A percentile compares a stretch with the other conserved stretches of the same genome.
These are phyloP conservation scores for Planiliza haematocheilus DNA, from an alignment of 2,113 vertebrate genomes.

Conservation along the genomic window DNA sequence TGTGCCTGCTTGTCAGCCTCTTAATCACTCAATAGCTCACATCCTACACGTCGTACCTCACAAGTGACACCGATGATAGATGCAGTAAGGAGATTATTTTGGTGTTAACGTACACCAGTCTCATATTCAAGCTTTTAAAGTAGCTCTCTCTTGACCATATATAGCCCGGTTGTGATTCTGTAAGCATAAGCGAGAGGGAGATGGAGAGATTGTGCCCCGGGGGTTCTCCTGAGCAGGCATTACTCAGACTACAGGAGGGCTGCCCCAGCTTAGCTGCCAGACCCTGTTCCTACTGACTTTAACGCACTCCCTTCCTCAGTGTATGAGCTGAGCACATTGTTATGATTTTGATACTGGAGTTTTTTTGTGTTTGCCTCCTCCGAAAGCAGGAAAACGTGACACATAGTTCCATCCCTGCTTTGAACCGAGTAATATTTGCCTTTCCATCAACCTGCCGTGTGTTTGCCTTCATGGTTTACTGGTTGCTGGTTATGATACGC, in stretches of 20 bases:
- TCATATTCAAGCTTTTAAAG: constrained; percentile 39
- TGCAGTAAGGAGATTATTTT: constrained; percentile 5
- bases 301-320: constrained; percentile 21
- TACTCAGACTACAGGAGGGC: constrained; percentile 63
- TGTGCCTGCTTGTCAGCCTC: constrained; percentile 46
- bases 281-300: constrained; percentile 14
- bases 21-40: neutral
- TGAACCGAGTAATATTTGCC: neutral
- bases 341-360: neutral
- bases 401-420: no score
- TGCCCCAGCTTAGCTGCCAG: constrained; percentile 62
- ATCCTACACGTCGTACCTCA: neutral
- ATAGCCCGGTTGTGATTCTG: constrained; percentile 15
- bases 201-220: constrained; percentile 36
- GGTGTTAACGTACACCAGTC: constrained; percentile 27
- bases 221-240: constrained; percentile 61
- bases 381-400: neutral
- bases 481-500: constrained; percentile 25
- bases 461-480: constrained; percentile 16
- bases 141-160: constrained; percentile 20
- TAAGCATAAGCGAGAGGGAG: constrained; percentile 23
- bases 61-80: neutral
- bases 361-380: constrained; percentile 6
- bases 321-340: constrained; percentile 26
- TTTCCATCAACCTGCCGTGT: constrained; percentile 2